Evolutionary conservation across 2,888 invertebrate species (phyloP).

Genomic region (Metalampra italica): DNA sequence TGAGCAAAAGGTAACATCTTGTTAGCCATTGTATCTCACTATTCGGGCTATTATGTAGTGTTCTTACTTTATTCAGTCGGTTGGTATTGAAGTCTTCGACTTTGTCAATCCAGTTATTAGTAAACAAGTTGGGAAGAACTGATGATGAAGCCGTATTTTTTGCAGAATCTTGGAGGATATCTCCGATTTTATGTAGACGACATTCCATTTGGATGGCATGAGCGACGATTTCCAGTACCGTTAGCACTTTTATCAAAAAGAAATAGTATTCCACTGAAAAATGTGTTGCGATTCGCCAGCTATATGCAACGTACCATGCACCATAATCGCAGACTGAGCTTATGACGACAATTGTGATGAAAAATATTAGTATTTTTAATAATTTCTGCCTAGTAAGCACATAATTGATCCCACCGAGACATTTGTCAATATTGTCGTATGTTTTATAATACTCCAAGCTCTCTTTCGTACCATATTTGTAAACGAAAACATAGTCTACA

Average conservation of each 20-base stretch:
- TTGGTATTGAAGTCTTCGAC: no score
- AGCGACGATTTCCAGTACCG: neutral
- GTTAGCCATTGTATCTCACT: neutral
- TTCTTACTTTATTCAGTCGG: neutral
- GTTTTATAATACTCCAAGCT: constrained; percentile 19
- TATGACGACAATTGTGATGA: neutral
- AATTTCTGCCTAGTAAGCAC: constrained; percentile 16
- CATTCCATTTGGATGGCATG: neutral
- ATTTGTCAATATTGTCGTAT: constrained; percentile 22
- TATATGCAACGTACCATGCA: neutral
- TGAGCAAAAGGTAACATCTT: neutral
- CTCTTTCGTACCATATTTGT: constrained; percentile 15
- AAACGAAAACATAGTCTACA: constrained; percentile 21
- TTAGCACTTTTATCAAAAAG: neutral
- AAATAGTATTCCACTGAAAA: neutral
- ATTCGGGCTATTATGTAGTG: neutral
- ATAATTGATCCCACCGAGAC: constrained; percentile 19
- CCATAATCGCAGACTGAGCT: neutral
- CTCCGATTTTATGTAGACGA: neutral
- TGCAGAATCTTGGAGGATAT: no score
- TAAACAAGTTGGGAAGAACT: no score
- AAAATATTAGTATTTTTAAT: neutral
- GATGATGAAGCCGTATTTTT: no score
- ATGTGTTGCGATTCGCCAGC: no score
- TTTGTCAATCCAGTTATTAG: no score